Percentiles rank a stretch among this genome's conserved stretches.
Evolutionary conservation across 2,888 invertebrate species (phyloP).

Genomic region (Drosophila pseudotalamancana): DNA sequence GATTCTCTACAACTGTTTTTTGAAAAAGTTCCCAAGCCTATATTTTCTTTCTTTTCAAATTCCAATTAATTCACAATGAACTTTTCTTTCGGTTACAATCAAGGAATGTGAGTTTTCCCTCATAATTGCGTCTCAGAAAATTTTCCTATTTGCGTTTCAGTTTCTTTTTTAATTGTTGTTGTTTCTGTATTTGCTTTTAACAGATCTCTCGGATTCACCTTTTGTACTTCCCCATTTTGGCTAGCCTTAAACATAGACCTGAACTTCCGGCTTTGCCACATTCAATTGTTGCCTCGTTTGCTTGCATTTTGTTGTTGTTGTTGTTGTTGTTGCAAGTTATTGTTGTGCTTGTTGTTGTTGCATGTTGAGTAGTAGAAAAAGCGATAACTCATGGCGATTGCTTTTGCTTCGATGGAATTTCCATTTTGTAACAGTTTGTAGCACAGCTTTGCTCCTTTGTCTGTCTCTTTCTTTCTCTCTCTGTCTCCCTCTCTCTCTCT

Average conservation of each 20-base stretch:
- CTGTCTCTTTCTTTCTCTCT: neutral
- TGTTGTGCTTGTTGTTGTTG: neutral
- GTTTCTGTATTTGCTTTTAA: conserved; percentile 3
- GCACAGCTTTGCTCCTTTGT: conserved; percentile 24
- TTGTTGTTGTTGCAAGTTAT: too few species aligned
- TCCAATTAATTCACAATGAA: neutral
- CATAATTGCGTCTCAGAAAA: neutral
- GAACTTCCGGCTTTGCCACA: conserved; percentile 42
- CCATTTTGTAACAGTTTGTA: conserved; percentile 74
- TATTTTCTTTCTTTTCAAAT: neutral
- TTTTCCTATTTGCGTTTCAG: conserved; percentile 9
- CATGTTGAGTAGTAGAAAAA: conserved; percentile 15
- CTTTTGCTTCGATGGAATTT: conserved; percentile 72
- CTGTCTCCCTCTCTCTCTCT: neutral
- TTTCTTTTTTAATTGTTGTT: conserved; percentile 11
- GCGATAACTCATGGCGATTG: conserved; percentile 56
- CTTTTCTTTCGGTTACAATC: too few species aligned
- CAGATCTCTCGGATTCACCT: conserved; percentile 24
- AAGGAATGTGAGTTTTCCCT: too few species aligned
- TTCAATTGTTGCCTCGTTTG: conserved; percentile 49
- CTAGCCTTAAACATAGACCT: conserved; percentile 33
- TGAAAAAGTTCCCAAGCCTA: too few species aligned
- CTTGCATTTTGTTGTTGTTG: conserved; percentile 22
- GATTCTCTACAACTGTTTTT: too few species aligned
- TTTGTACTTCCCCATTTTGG: conserved; percentile 31